Base-by-base conservation (phyloP, 92 coral and sea anemone genomes). In the Phenganax subtilis region DNA sequence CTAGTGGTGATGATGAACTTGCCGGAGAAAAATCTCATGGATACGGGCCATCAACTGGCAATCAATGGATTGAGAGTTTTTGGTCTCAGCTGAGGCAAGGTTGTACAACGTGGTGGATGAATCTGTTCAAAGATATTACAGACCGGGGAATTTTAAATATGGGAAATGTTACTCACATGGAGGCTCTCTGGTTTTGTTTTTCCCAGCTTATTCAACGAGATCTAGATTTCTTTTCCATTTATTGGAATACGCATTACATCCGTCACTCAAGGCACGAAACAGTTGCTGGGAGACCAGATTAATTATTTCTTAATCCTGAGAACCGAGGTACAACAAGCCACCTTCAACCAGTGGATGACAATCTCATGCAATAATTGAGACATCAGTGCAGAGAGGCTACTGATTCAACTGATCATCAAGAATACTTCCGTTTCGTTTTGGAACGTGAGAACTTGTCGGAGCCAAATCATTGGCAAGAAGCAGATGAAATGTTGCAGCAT, bases 101-200 rank as follows among this genome's bases (percentile, higher is more conserved):
- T 29, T 74, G 87, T 14, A 14, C 37, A 25, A 47, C 87, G 7
- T 84, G 87, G 87, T 84, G 87, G 83, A 84, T 84, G 7, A 84
- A 84, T 31, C 28, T 84, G 8, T 83, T 84, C 28, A 75, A 84
- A 55, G 87, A 76, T 63, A 9, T 84, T 52, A 14, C 62, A 27
- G 75, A 62, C 47, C 54, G 67, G 68, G 87, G 87, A 37, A 15
- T 74, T 11, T 63, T 75, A 27, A n/a, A 31, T 1, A 2, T 37
- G 9, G 76, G 76, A 8, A 72, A 72, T 72, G 28, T 16, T 28
- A 72, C 52, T 12, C 76, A 72, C 52, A 30, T 70, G 52, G 75
- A 70, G 52, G 47, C 51, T 30, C 53, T 72, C 4, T 72, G 76
- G 58, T 72, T 72, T 51, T 72, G 76, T 51, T 72, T 72, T 51